Evolutionary conservation across 2,113 vertebrate genomes (phyloP), one percentile per base, ranked within the genome.

Genomic region (Hippocampus barbouri): DNA sequence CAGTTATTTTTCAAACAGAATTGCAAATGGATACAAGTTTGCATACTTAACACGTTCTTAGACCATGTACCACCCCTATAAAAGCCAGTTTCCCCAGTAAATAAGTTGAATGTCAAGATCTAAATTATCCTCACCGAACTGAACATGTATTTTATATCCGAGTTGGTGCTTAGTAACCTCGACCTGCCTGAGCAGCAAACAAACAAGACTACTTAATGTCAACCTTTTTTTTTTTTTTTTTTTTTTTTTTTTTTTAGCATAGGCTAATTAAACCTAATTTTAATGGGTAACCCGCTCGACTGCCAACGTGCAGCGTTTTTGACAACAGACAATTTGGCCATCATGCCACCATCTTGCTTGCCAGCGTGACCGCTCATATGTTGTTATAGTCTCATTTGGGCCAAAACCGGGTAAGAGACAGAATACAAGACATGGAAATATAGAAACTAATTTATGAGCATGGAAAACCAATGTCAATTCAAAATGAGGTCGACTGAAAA

Each of bases 401-500:
- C 66, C 47, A 66, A 66, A 66, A 47, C 41, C 5, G 25, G 49
- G 65, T 16, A 4, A 18, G 47, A 67, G 16, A 67, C 25, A 30
- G 45, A 67, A 67, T 67, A 67, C 10, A 67, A 27, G 66, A 67
- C 38, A 63, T 68, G 47, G 66, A 74, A 62, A 74, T 60, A 41
- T 11, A 53, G 45, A 62, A 54, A 63, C 66, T 60, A 14, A 64
- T 68, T 21, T 65, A 49, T n/a, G 23, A 38, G 56, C 6, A 45
- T 34, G 43, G 56, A 75, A 80, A 69, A 53, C 45, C 66, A 21
- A 9, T 57, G 43, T 11, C 4, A 51, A 68, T 75, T 71, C 54
- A 11, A 45, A 60, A 64, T 23, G 56, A 57, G 30, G 43, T 43
- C 25, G 45, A 40, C 49, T 63, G 43, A 45, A 77, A 34, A 23